These are phyloP conservation scores for Alethe castanea DNA, from an alignment of 2,113 vertebrate genomes.

Conservation along the genomic window DNA sequence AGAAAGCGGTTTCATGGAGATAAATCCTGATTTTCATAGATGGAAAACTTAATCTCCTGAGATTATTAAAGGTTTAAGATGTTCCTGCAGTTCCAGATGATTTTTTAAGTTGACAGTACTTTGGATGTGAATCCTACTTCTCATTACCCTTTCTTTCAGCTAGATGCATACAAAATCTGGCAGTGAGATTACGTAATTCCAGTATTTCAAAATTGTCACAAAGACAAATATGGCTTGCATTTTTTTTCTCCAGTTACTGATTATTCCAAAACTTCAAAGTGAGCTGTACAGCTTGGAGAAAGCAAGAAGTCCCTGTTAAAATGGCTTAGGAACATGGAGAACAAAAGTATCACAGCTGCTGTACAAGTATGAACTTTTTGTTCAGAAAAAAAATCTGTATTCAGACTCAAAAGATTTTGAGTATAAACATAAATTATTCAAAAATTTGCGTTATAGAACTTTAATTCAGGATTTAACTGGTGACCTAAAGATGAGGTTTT, in stretches of 20 bases:
- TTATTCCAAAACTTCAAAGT: not conserved
- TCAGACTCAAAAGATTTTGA: not conserved
- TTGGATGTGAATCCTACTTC: constrained; percentile 23
- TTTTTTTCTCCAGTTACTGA: not conserved
- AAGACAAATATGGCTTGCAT: not conserved
- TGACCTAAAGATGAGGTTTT: not conserved
- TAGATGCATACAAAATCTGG: not conserved
- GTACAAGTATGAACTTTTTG: not conserved
- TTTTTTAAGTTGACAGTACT: constrained; percentile 28
- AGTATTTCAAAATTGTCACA: not conserved
- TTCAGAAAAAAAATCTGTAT: not conserved
- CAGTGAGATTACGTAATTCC: not conserved
- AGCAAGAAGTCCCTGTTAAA: not conserved
- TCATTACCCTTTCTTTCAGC: constrained; percentile 22
- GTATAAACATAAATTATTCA: not conserved
- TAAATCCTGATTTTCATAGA: not conserved
- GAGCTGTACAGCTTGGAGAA: not conserved
- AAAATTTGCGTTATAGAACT: not conserved
- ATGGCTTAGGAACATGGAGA: not conserved
- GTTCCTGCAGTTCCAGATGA: not conserved
- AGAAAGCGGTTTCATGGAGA: not conserved
- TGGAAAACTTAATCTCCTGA: not conserved
- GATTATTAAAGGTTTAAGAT: constrained; percentile 30
- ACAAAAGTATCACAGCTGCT: not conserved
- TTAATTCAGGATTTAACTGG: not conserved